Evolutionary conservation across 2,797 vertebrate genomes (phyloP).

Genomic region (Nannoperca obscura): DNA sequence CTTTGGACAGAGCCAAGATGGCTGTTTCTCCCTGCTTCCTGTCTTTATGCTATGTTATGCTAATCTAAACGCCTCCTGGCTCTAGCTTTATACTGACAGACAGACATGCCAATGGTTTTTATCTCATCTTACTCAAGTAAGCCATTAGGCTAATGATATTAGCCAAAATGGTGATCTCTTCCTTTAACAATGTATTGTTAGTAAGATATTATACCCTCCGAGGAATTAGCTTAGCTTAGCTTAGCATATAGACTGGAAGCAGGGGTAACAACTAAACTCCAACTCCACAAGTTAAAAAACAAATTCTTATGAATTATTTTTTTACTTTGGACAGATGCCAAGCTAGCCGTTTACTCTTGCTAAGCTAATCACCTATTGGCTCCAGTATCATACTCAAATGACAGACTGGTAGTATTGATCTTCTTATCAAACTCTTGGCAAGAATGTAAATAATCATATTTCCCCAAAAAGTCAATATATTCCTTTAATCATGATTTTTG

Average conservation of each 20-base stretch:
- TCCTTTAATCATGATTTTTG: slow-evolving; percentile 17
- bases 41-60: background rate
- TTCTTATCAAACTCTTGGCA: slow-evolving; percentile 8
- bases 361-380: background rate
- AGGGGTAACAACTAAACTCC: background rate
- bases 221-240: background rate
- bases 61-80: background rate
- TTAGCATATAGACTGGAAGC: background rate
- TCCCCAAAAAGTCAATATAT: background rate
- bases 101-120: background rate
- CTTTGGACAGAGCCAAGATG: background rate
- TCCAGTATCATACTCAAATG: background rate
- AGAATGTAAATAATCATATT: slow-evolving; percentile 23
- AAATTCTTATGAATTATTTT: background rate
- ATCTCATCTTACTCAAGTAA: background rate
- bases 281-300: background rate
- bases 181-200: background rate
- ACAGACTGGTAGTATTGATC: background rate
- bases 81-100: background rate
- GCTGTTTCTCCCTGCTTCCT: background rate
- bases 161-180: background rate
- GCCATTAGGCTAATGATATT: background rate
- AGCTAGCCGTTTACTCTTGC: background rate
- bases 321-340: background rate
- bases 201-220: background rate